Evolutionary conservation across 2,113 vertebrate species (phyloP), one percentile per base, ranked within the genome.

Genomic region (Anser cygnoides): DNA sequence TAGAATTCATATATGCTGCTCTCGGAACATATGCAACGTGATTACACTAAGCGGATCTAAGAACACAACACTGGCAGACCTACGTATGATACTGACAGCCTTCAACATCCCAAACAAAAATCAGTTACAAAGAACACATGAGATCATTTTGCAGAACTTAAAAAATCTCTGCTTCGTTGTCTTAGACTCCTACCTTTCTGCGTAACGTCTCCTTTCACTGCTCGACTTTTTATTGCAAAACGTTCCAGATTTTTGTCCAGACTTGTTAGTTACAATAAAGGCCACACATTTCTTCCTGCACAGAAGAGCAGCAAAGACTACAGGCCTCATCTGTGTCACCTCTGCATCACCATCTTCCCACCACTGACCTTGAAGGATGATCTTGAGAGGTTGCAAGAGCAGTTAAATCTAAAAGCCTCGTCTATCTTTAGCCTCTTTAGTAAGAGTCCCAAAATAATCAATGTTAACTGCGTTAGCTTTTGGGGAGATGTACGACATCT

Each of bases 341-440:
- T 41, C 46, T 25, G 57, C 15, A 67, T 7, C 11, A 6, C 3
- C 7, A n/a, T 8, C 46, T 79, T 79, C 70, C 68, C 80, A 58
- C 12, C n/a, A 54, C 75, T 62, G 87, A 80, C 93, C 84, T 67
- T 28, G 59, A 86, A 89, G 90, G 77, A 94, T 76, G 84, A 74
- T 17, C 83, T 83, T 68, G 17, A 75, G 52, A 86, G 43, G 84
- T 2, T 93, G 82, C 91, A 73, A 67, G 59, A 88, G 73, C 79
- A 80, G 82, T 0, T 25, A 46, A 61, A 85, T 71, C 86, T 85
- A 33, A 90, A 89, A 91, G 59, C 41, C 70, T 87, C n/a, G 76
- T 74, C 91, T 96, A 96, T 95, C 85, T 96, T 94, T 95, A 96
- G 86, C 58, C 37, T 83, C 89, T 83, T 88, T 54, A 67, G 82